A percentile compares a stretch with the other conserved stretches of the same genome.
Conservation (phyloP, 2,797 vertebrate genomes). For the Epinephelus malabaricus region DNA sequence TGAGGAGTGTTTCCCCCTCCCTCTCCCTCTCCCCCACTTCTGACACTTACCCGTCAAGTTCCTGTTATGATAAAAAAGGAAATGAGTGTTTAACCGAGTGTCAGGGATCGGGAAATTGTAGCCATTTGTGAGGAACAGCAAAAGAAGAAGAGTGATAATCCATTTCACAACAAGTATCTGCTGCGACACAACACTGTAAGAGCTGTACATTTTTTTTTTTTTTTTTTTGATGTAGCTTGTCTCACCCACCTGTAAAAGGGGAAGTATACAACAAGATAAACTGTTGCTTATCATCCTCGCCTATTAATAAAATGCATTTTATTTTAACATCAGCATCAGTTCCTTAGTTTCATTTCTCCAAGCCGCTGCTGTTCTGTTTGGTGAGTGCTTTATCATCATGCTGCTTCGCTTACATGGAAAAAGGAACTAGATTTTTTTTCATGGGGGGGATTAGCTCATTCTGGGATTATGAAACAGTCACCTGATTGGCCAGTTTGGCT, state of each 20-base stretch:
- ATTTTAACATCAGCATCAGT: slow-evolving; percentile 61
- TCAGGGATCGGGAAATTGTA: slow-evolving; percentile 40
- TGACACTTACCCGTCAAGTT: slow-evolving; percentile 34
- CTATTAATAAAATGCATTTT: slow-evolving; percentile 76
- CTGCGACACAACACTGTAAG: slow-evolving; percentile 46
- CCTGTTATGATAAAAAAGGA: slow-evolving; percentile 50
- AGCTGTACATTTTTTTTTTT: slow-evolving; percentile 65
- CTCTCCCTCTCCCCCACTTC: neutral
- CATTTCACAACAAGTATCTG: slow-evolving; percentile 51
- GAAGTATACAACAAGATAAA: slow-evolving; percentile 43
- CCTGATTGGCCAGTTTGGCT: slow-evolving; percentile 56
- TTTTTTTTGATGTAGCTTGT: slow-evolving; percentile 49
- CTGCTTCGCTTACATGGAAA: slow-evolving; percentile 61
- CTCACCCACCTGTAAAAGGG: slow-evolving; percentile 40
- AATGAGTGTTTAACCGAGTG: slow-evolving; percentile 36
- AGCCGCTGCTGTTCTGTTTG: slow-evolving; percentile 16
- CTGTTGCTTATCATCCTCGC: slow-evolving; percentile 42
- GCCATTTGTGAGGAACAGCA: slow-evolving; percentile 41
- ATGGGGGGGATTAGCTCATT: slow-evolving; percentile 68
- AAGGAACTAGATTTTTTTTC: slow-evolving; percentile 71
- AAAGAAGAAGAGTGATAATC: slow-evolving; percentile 44
- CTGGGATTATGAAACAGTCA: slow-evolving; percentile 75
- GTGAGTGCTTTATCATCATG: slow-evolving; percentile 26
- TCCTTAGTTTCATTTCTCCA: slow-evolving; percentile 74
- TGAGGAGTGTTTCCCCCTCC: slow-evolving; percentile 24